These are phyloP conservation scores for Zygogramma bicolorata DNA, from an alignment of 2,888 invertebrate genomes.

Conservation along the genomic window DNA sequence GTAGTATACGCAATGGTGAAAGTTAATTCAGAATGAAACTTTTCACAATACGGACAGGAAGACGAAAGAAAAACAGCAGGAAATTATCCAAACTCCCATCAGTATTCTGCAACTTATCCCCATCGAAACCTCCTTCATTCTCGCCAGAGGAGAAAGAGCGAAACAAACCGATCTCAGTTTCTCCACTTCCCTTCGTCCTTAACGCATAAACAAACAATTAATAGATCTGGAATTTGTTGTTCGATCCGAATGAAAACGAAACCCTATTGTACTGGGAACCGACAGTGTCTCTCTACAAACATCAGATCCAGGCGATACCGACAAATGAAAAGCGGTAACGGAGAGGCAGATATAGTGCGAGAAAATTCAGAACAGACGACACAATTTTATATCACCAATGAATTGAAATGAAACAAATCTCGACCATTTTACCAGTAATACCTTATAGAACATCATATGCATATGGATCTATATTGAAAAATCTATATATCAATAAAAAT, in stretches of 20 bases:
- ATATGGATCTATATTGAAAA: too few species aligned
- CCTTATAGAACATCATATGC: too few species aligned
- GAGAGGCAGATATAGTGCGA: neutral
- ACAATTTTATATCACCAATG: too few species aligned
- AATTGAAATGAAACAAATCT: too few species aligned
- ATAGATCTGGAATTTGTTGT: constrained; percentile 36
- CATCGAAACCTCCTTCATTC: neutral
- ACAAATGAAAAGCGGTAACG: constrained; percentile 10
- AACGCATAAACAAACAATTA: constrained; percentile 39
- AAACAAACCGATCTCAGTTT: neutral
- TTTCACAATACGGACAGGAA: neutral
- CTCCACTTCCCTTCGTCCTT: constrained; percentile 22
- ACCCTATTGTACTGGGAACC: constrained; percentile 26
- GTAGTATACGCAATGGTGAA: too few species aligned
- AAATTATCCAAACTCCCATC: neutral
- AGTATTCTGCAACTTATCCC: neutral
- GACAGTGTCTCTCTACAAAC: constrained; percentile 19
- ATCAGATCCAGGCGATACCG: constrained; percentile 14
- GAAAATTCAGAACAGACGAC: neutral
- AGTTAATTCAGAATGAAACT: too few species aligned
- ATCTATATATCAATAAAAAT: too few species aligned
- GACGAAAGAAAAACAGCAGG: neutral
- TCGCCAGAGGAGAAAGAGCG: neutral
- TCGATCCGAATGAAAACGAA: constrained; percentile 36
- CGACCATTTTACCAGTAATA: too few species aligned